Evolutionary conservation across 2,797 vertebrate species (phyloP), one percentile per base, ranked within the genome.

Genomic region (Oreochromis grahami): DNA sequence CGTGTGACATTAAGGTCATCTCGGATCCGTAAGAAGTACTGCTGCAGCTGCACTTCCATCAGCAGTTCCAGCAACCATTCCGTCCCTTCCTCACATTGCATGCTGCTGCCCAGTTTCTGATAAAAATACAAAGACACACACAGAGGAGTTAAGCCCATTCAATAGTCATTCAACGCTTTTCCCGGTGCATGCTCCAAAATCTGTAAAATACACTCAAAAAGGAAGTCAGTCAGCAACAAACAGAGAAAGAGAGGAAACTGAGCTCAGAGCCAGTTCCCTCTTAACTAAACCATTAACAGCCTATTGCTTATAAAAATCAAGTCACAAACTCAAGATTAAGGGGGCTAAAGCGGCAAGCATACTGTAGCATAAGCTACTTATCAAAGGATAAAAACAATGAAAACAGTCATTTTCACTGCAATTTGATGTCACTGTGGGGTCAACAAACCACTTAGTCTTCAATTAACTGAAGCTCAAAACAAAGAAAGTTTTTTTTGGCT

Each of bases 1-100:
- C 98, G 97, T 0, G 98, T 99, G 83, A 99, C 96, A 1, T 99
- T 99, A 91, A 99, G 98, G 74, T 99, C 98, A 1, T 99, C 98
- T 0, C 98, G 97, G 91, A 99, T 97, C 52, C 98, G 96, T 87
- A 99, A 93, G 92, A 98, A 98, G 84, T 99, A 99, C 93, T 99
- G 98, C 88, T 99, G 98, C 82, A 99, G 94, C 96, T 99, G 98
- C 72, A 99, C 97, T 58, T 99, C 98, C 0, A 97, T 97, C 87
- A 99, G 97, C 86, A 99, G 93, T 92, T 99, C 98, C 94, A 97
- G 93, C 85, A 99, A 96, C 98, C 98, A 99, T 94, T 98, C 98
- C 0, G 98, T 98, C 32, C 98, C 98, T 88, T 99, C 98, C 85
- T 99, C 98, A 0, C 97, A 92, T 96, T 98, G 97, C 97, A 98